phyloP scores from a whole-genome alignment of 2,888 invertebrate genomes.

The Sipha maydis region DNA sequence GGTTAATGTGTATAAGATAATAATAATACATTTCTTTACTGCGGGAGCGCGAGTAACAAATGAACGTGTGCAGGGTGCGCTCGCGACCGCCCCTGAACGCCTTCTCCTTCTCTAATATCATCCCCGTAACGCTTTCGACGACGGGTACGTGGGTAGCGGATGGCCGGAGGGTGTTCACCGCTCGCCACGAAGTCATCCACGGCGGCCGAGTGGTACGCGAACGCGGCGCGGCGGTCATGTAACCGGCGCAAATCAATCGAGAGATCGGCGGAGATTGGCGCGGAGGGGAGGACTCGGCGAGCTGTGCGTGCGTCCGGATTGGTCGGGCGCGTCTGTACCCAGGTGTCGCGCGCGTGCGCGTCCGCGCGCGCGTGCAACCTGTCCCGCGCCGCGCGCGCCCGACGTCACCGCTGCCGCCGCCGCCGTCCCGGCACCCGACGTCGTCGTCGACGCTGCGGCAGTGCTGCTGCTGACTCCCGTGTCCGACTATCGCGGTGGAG shows the following conservation, averaged over 20 bases:
- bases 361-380: conserved; percentile 55
- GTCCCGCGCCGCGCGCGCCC: conserved; percentile 37
- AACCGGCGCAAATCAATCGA: conserved; percentile 61
- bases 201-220: neutral
- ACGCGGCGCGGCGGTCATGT: conserved; percentile 31
- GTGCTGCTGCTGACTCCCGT: conserved; percentile 60
- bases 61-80: too few relatives aligned
- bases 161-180: neutral
- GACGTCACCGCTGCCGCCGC: neutral
- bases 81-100: too few relatives aligned
- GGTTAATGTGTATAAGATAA: neutral
- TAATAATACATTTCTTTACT: neutral
- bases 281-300: conserved; percentile 60
- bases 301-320: conserved; percentile 61
- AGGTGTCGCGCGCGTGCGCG: conserved; percentile 42
- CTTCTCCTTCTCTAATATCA: too few relatives aligned
- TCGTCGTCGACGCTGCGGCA: conserved; percentile 11
- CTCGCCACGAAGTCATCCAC: neutral
- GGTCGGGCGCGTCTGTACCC: conserved; percentile 61
- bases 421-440: neutral
- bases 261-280: conserved; percentile 62
- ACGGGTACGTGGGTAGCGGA: neutral
- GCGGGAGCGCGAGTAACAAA: too few relatives aligned
- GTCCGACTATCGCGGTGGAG: conserved; percentile 52
- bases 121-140: too few relatives aligned